Base-by-base conservation (phyloP, 2,888 invertebrate species). In the Escarpia spicata region DNA sequence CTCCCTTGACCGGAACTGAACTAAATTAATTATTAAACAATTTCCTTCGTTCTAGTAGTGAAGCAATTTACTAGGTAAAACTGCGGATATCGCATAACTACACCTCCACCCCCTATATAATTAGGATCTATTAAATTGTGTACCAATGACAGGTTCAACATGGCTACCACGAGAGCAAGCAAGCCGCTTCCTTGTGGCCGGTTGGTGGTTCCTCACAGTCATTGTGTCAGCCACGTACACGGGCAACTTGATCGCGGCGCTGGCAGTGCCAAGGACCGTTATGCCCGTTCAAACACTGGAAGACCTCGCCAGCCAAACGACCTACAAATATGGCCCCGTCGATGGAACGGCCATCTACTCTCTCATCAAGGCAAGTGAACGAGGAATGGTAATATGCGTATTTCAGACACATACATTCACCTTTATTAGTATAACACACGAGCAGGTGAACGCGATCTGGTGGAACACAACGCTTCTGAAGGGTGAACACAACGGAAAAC, bases 221-320 rank as follows among this genome's bases (percentile, higher is more conserved):
- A 92, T 92, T 26, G 37, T 93, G 44, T 45, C 90, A 12, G 93
- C 93, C 90, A 92, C 92, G n/a, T 93, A 93, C 93, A 93, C 93
- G 4, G 93, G 93, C 3, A 93, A 93, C 52, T 91, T 93, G 90
- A 93, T 92, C n/a, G 93, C 93, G 15, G 92, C 92, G 90, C 58
- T 93, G 19, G 92, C 93, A 10, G 93, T 93, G 3, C 93, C 93
- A 10, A 93, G 91, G 52, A 90, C 90, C 2, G 45, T 45, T 19
- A 90, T 92, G 19, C 93, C 93, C 4, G 90, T 93, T 15, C 19
- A 92, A 31, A 93, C 92, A 4, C 90, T 93, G 19, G 52, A 93
- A 31, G 93, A 93, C 19, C 91, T 93, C 37, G 92, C 93, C 43
- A 43, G 91, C 2, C 93, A 93, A 58, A 75, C 43, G n/a, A 44